phyloP scores from a whole-genome alignment of 2,113 vertebrate genomes.

The Bungarus multicinctus region DNA sequence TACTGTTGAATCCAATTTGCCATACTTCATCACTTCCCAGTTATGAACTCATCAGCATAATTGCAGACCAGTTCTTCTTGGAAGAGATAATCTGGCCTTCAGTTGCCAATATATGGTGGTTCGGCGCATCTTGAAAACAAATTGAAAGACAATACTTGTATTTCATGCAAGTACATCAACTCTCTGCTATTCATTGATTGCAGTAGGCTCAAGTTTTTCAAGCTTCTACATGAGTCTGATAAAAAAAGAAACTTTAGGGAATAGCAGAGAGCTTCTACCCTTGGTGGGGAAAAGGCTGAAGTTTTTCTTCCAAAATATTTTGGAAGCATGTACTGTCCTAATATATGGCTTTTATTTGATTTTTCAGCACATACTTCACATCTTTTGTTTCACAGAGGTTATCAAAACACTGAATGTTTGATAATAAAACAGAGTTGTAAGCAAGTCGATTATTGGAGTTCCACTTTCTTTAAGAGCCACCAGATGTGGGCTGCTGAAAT shows the following conservation, averaged over 20 bases:
- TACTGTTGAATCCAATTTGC: neutral
- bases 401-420: neutral
- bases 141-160: neutral
- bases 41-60: neutral
- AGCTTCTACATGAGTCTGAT: neutral
- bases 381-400: neutral
- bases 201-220: neutral
- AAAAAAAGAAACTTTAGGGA: neutral
- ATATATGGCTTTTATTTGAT: neutral
- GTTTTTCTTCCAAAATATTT: neutral
- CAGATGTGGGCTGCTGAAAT: neutral
- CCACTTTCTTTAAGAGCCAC: neutral
- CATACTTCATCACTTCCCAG: neutral
- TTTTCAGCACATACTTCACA: neutral
- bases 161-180: neutral
- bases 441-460: neutral
- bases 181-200: neutral
- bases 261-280: neutral
- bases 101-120: neutral
- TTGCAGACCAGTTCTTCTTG: neutral
- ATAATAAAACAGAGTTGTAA: neutral
- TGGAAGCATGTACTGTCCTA: neutral
- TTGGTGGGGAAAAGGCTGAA: neutral
- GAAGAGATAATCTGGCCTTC: neutral
- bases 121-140: neutral